Evolutionary conservation across 2,888 invertebrate genomes (phyloP).

Genomic region (Tetramorium bicarinatum): DNA sequence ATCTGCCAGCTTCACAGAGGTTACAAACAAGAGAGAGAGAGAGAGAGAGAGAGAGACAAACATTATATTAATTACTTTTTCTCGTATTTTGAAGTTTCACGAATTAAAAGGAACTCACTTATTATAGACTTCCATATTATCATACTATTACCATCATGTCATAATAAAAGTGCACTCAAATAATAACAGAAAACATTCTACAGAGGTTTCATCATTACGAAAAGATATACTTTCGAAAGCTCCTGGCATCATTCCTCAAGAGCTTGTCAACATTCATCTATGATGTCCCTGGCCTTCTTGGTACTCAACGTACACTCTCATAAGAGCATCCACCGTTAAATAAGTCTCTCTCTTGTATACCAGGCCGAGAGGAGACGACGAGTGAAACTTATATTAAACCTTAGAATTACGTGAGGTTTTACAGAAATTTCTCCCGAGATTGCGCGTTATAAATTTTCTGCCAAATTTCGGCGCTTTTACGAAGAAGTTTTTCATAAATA

Average conservation of each 20-base stretch:
- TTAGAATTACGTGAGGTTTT: conserved; percentile 50
- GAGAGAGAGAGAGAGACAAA: too few species aligned
- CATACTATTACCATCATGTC: not conserved
- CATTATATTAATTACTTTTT: conserved; percentile 21
- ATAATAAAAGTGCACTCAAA: not conserved
- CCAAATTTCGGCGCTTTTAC: conserved; percentile 37
- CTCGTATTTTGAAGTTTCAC: not conserved
- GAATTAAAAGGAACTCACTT: too few species aligned
- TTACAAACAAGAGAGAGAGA: too few species aligned
- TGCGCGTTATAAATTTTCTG: conserved; percentile 51
- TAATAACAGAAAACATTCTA: conserved; percentile 7
- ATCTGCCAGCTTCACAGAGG: too few species aligned
- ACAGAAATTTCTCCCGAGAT: conserved; percentile 55
- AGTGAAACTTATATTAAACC: conserved; percentile 56
- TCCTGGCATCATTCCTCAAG: conserved; percentile 26
- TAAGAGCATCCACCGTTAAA: conserved; percentile 67
- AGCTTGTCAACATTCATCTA: conserved; percentile 50
- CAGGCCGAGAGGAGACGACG: conserved; percentile 30
- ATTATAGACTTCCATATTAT: too few species aligned
- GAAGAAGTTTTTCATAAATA: conserved; percentile 34
- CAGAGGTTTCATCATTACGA: not conserved
- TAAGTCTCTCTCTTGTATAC: conserved; percentile 59
- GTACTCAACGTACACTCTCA: conserved; percentile 56
- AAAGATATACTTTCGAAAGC: conserved; percentile 8
- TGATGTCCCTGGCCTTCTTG: conserved; percentile 27